These are phyloP conservation scores for Theristus sp. DNA, from an alignment of 2,888 invertebrate genomes.

Conservation along the genomic window DNA sequence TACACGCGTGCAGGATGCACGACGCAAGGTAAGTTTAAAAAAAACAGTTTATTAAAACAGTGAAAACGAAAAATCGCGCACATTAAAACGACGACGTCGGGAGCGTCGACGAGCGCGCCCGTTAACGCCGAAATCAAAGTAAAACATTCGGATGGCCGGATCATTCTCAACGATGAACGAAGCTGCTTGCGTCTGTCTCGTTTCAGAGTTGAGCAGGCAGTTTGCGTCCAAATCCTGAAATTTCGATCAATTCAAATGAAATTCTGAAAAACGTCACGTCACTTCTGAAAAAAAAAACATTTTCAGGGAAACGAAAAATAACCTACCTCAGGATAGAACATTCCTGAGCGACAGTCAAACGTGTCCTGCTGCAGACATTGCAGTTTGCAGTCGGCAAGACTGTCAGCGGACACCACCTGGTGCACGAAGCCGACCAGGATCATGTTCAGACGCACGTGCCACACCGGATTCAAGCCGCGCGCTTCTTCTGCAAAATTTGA, in stretches of 20 bases:
- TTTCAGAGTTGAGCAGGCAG: slow-evolving; percentile 14
- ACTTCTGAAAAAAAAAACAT: not conserved
- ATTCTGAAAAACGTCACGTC: too few species aligned
- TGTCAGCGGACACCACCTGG: slow-evolving; percentile 13
- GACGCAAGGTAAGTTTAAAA: too few species aligned
- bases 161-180: slow-evolving; percentile 7
- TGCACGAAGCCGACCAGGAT: slow-evolving; percentile 16
- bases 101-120: too few species aligned
- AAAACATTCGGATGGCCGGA: not conserved
- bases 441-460: slow-evolving; percentile 9
- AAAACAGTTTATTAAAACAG: too few species aligned
- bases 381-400: slow-evolving; percentile 11
- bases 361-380: slow-evolving; percentile 11
- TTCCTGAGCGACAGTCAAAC: slow-evolving; percentile 13
- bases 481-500: too few species aligned
- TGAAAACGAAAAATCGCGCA: not conserved
- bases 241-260: too few species aligned
- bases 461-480: too few species aligned
- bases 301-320: slow-evolving; percentile 9
- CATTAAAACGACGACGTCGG: too few species aligned
- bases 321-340: slow-evolving; percentile 14
- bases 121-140: too few species aligned
- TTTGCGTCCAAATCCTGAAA: slow-evolving; percentile 6
- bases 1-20: too few species aligned
- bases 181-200: slow-evolving; percentile 10